Conservation (phyloP, 2,797 vertebrate genomes). For the Anomalospiza imberbis region DNA sequence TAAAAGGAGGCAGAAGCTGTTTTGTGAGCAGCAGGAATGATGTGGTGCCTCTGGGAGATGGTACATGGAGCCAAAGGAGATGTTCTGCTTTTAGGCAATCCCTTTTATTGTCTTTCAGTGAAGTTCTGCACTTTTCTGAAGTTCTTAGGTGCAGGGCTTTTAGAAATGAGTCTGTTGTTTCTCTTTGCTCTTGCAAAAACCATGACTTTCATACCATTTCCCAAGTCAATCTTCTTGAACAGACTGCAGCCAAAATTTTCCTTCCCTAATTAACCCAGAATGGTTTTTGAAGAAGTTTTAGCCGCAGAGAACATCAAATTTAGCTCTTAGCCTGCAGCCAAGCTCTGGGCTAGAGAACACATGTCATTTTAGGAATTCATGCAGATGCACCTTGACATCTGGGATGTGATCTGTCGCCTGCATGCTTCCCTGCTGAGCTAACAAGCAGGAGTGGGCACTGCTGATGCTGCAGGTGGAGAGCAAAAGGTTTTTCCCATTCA, state of each 20-base stretch:
- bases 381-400: constrained; percentile 68
- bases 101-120: constrained; percentile 34
- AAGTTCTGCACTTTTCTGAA: constrained; percentile 61
- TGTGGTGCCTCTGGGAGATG: constrained; percentile 34
- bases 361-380: constrained; percentile 72
- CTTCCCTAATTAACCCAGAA: constrained; percentile 72
- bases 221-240: constrained; percentile 39
- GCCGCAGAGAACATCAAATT: constrained; percentile 72
- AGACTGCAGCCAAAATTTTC: constrained; percentile 61
- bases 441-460: not conserved
- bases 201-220: constrained; percentile 1
- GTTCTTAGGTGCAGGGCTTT: constrained; percentile 22
- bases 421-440: not conserved
- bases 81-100: constrained; percentile 57
- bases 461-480: not conserved
- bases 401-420: constrained; percentile 44
- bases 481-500: not conserved
- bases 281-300: constrained; percentile 68
- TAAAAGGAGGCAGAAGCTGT: constrained; percentile 45
- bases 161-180: constrained; percentile 43
- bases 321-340: constrained; percentile 73
- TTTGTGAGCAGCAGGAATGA: constrained; percentile 28
- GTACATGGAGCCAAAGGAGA: constrained; percentile 30
- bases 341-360: constrained; percentile 72
- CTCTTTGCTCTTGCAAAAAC: constrained; percentile 48